These are phyloP conservation scores for Tragelaphus imberbis DNA, from an alignment of 2,113 vertebrate species.

Conservation along the genomic window DNA sequence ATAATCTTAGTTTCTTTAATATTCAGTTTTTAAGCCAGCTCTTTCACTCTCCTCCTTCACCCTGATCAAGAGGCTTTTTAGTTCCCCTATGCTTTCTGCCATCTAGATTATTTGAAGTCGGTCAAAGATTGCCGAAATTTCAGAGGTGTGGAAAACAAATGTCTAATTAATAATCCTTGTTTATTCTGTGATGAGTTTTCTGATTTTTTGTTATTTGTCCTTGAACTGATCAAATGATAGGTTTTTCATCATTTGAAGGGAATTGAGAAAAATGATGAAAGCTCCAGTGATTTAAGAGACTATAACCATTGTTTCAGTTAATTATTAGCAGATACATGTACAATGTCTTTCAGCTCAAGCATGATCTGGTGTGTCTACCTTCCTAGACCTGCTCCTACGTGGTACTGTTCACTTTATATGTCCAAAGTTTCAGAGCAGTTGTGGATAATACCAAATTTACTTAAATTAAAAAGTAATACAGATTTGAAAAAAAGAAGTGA, in stretches of 20 bases:
- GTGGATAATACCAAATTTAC: not conserved
- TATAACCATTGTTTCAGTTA: not conserved
- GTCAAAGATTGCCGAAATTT: not conserved
- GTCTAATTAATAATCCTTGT: not conserved
- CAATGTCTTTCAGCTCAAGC: not conserved
- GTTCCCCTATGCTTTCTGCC: not conserved
- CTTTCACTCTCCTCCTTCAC: not conserved
- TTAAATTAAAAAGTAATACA: not conserved
- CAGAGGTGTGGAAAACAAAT: not conserved
- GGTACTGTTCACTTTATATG: not conserved
- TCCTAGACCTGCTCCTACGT: not conserved
- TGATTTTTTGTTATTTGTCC: not conserved
- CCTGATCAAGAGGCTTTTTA: not conserved
- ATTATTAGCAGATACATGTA: not conserved
- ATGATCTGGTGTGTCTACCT: not conserved
- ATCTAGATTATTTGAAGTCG: not conserved
- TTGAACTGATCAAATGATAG: not conserved
- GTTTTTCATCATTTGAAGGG: not conserved
- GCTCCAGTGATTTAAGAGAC: not conserved
- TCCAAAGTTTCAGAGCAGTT: not conserved
- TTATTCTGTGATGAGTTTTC: not conserved
- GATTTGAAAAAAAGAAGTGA: not conserved
- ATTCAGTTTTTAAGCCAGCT: not conserved
- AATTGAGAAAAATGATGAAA: not conserved
- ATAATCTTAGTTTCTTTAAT: not conserved